Evolutionary conservation across 2,797 vertebrate species (phyloP).

Genomic region (Decapterus maruadsi): DNA sequence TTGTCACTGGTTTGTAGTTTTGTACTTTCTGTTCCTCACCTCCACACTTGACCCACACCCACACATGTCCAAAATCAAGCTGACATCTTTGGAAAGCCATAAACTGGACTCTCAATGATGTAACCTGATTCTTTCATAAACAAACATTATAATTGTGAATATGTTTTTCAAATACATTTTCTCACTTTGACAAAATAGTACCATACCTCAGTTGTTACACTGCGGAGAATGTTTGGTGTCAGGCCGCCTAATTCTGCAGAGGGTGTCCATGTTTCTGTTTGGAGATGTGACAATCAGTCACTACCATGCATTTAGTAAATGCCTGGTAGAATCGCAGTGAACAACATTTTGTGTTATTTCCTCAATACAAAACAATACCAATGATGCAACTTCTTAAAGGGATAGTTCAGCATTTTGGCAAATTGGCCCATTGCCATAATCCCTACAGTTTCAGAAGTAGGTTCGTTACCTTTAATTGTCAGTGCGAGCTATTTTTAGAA

Average conservation of each 20-base stretch:
- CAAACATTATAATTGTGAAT: not conserved
- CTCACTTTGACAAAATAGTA: not conserved
- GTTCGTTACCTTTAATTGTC: too few species aligned
- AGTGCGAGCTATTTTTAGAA: too few species aligned
- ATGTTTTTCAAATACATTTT: not conserved
- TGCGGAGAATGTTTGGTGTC: not conserved
- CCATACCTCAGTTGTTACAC: conserved; percentile 27
- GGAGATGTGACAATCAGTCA: not conserved
- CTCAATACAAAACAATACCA: not conserved
- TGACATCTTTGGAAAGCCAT: not conserved
- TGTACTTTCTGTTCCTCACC: not conserved
- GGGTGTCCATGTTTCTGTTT: conserved; percentile 38
- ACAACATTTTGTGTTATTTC: not conserved
- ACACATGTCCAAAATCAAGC: not conserved
- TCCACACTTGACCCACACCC: not conserved
- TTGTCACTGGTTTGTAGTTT: not conserved
- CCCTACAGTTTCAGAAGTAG: too few species aligned
- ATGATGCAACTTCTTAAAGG: not conserved
- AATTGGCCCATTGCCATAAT: too few species aligned
- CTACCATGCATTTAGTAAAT: not conserved
- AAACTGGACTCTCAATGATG: not conserved
- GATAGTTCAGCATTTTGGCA: too few species aligned
- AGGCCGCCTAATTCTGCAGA: not conserved
- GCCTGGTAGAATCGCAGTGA: not conserved
- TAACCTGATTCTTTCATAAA: not conserved